A percentile compares a stretch with the other conserved stretches of the same genome.
Evolutionary conservation across 2,113 vertebrate species (phyloP).

Genomic region (Xerus inauris): DNA sequence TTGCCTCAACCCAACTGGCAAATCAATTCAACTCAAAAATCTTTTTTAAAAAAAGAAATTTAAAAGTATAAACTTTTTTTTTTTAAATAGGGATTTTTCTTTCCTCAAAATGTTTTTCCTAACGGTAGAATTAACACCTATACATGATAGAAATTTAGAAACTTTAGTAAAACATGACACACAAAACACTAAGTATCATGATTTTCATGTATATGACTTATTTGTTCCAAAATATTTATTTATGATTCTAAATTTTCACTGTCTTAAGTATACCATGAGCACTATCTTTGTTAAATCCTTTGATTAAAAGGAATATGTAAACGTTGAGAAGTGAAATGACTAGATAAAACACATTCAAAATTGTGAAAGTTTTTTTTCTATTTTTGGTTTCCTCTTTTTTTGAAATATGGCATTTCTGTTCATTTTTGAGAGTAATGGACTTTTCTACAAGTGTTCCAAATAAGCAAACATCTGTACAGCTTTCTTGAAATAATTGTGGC

Average conservation of each 20-base stretch:
- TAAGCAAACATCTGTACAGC: background rate
- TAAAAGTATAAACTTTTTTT: background rate
- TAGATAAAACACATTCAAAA: background rate
- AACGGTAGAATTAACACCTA: background rate
- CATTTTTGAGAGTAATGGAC: slow-evolving; percentile 27
- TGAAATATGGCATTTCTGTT: slow-evolving; percentile 10
- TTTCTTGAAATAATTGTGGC: slow-evolving; percentile 24
- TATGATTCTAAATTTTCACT: background rate
- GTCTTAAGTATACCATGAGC: background rate
- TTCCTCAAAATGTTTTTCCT: slow-evolving; percentile 20
- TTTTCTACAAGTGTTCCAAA: background rate
- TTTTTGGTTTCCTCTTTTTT: background rate
- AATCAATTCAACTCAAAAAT: background rate
- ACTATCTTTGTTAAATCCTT: background rate
- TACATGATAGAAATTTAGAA: background rate
- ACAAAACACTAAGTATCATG: background rate
- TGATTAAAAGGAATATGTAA: background rate
- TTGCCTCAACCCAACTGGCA: background rate
- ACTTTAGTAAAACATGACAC: background rate
- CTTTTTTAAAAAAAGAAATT: slow-evolving; percentile 13
- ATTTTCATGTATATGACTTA: background rate
- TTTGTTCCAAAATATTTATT: slow-evolving; percentile 20
- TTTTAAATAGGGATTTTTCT: background rate
- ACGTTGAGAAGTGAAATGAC: slow-evolving; percentile 11
- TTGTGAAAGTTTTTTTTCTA: background rate